Evolutionary conservation across 2,797 vertebrate genomes (phyloP), one percentile per base, ranked within the genome.

Genomic region (Sebastes hubbsi): DNA sequence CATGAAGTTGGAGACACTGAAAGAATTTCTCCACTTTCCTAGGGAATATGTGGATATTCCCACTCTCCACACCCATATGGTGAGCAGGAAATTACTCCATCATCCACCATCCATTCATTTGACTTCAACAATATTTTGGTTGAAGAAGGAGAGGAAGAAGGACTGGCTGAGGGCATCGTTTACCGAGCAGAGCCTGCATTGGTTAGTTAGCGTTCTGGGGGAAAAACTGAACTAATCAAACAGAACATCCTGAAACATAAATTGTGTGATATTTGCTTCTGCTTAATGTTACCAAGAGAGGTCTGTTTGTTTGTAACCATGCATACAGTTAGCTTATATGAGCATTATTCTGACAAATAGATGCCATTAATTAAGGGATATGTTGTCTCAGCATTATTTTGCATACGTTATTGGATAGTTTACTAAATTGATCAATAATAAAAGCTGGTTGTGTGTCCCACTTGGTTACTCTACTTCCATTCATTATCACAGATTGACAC

Each of bases 151-250:
- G 95, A 96, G 94, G 96, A 97, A 91, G 96, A 95, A 92, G 96
- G 95, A 92, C 95, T 94, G 91, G 82, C 94, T 87, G 97, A 97
- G 95, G 94, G 94, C 94, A 93, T 96, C 93, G 91, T 98, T 94
- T 98, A 97, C 95, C 96, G 91, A 94, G 97, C 98, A 94, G 97
- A 98, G 92, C 96, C 97, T 90, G 97, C 97, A 96, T 95, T 98
- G 97, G 97, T 98, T 95, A 94, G 94, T 95, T 94, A 92, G 93
- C 71, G 66, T 90, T 71, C 42, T 80, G 76, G 79, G 79, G 46
- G 46, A 64, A 71, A 77, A 81, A 77, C 11, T 32, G 29, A 55
- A 67, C 59, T 42, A 81, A 87, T 81, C 78, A 87, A 88, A 70
- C 54, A 78, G 27, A 72, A 61, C 30, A 71, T 49, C 27, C 12